phyloP scores from a whole-genome alignment of 2,113 vertebrate species.

The Laterallus jamaicensis region DNA sequence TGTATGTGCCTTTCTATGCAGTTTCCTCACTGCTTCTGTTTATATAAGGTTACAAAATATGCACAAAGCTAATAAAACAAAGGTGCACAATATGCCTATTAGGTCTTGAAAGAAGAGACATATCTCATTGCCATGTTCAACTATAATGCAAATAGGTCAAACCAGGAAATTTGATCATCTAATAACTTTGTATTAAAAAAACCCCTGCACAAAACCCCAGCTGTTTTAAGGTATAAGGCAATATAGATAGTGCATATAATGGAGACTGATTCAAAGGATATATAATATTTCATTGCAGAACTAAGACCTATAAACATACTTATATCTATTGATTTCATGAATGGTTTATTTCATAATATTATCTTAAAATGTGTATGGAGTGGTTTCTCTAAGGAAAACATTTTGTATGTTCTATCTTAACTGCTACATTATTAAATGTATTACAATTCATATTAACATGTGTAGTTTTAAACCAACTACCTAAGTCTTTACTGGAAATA shows the following conservation, averaged over 20 bases:
- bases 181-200: conserved; percentile 64
- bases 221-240: neutral
- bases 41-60: conserved; percentile 63
- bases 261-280: conserved; percentile 38
- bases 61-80: conserved; percentile 60
- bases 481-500: neutral
- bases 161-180: conserved; percentile 66
- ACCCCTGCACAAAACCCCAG: neutral
- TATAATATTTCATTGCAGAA: conserved; percentile 41
- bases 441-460: conserved; percentile 13
- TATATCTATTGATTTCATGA: conserved; percentile 44
- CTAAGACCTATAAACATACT: neutral
- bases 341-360: conserved; percentile 49
- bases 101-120: conserved; percentile 56
- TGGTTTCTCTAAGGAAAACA: conserved; percentile 70
- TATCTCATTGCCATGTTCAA: conserved; percentile 8
- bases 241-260: conserved; percentile 36
- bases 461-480: conserved; percentile 18
- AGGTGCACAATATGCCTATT: conserved; percentile 39
- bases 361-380: conserved; percentile 57
- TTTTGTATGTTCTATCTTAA: conserved; percentile 61
- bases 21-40: conserved; percentile 54
- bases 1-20: conserved; percentile 51
- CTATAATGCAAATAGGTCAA: conserved; percentile 28
- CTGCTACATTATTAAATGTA: conserved; percentile 16